These are phyloP conservation scores for Aspiorhynchus laticeps DNA, from an alignment of 2,113 vertebrate species.

Conservation along the genomic window DNA sequence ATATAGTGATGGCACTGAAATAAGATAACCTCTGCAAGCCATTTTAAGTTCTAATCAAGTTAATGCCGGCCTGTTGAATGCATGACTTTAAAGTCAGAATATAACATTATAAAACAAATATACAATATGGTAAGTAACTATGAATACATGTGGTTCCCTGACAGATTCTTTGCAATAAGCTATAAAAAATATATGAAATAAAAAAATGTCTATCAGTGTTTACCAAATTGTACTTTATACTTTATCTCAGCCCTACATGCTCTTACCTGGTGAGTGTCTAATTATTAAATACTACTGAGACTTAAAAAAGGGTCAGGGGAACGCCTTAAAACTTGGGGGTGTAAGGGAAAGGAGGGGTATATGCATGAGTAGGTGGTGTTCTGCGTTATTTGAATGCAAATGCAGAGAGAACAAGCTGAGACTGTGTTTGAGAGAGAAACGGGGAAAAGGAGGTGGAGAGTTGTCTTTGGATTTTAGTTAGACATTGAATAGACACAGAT, in stretches of 20 bases:
- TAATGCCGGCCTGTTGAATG: conserved; percentile 11
- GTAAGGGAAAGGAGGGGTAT: conserved; percentile 60
- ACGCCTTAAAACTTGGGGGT: conserved; percentile 47
- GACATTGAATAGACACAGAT: conserved; percentile 39
- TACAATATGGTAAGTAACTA: not conserved
- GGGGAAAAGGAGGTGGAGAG: conserved; percentile 45
- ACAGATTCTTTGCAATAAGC: not conserved
- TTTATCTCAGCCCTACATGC: not conserved
- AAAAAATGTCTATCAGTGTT: not conserved
- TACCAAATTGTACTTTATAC: not conserved
- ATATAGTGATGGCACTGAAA: not conserved
- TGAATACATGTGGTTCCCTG: not conserved
- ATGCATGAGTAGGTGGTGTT: conserved; percentile 71
- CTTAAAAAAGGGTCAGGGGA: conserved; percentile 18
- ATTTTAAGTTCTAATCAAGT: not conserved
- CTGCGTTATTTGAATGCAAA: conserved; percentile 80
- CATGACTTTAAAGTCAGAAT: not conserved
- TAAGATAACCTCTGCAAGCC: not conserved
- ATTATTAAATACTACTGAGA: not conserved
- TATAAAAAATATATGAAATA: not conserved
- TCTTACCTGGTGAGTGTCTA: conserved; percentile 5
- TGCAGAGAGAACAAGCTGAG: conserved; percentile 75
- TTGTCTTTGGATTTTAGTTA: conserved; percentile 39
- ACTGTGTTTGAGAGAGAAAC: conserved; percentile 50
- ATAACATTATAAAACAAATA: not conserved